Evolutionary conservation across 1,140 invertebrate genomes (phyloP), one percentile per base, ranked within the genome.

Genomic region (Oncopodura yosiiana): DNA sequence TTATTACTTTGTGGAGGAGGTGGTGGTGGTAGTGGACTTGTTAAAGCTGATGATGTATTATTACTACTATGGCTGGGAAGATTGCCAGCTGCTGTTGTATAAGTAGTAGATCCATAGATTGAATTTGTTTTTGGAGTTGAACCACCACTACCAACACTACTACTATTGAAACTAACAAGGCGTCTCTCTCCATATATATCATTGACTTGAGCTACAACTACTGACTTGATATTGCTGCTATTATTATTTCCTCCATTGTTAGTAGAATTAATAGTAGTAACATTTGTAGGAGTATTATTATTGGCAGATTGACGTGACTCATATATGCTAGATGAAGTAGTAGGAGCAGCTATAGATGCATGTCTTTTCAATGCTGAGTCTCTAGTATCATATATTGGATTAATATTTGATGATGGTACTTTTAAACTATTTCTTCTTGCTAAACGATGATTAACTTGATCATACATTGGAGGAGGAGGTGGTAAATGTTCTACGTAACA

Each of bases 371-470:
- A 41, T 50, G 41, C 21, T 24, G 27, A 41, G 18, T 21, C 18
- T 26, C 42, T 43, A 16, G 48, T 24, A 36, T 58, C 56, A 53
- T 58, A 58, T 9, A 53, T 58, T 26, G 56, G 51, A 36, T 53
- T 39, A 21, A 34, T 21, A 18, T 38, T 36, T 14, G 34, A 27
- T 6, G 27, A 38, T 24, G 26, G 16, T 9, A 48, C 24, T 14
- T 43, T 32, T 12, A 42, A 43, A 18, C 48, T 42, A 6, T 49
- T 42, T 19, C 46, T 42, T 19, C 54, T 37, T 26, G 46, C 50
- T 32, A 56, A 44, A 3, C 32, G 29, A 6, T 37, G 36, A 32
- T 52, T 29, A 5, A 52, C 5, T 26, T 12, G 3, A 21, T 23
- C 26, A 11, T 11, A 11, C 6, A 44, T 18, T 12, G 46, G 21